Conservation (phyloP, 2,888 invertebrate genomes). For the Leucophora obtusa region DNA sequence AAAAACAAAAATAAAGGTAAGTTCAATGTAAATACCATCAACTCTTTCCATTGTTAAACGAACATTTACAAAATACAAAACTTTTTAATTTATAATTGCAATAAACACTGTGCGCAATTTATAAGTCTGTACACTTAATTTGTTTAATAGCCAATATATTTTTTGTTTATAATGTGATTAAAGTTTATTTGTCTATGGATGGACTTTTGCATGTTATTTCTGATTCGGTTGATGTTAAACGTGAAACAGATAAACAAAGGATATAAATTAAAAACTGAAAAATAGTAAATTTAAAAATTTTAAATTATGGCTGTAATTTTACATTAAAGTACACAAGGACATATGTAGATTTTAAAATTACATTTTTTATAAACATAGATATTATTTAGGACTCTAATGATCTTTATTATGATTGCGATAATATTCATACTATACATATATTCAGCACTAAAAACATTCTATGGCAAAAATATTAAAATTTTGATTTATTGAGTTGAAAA, state of each 20-base stretch:
- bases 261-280: background rate
- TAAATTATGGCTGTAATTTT: too few species aligned
- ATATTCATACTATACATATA: too few species aligned
- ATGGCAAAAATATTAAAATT: too few species aligned
- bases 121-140: slow-evolving; percentile 17
- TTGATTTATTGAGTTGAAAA: too few species aligned
- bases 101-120: background rate
- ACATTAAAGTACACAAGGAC: too few species aligned
- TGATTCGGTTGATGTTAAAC: background rate
- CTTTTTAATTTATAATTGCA: background rate
- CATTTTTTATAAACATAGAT: background rate
- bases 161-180: slow-evolving; percentile 15
- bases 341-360: background rate
- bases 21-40: too few species aligned
- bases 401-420: too few species aligned
- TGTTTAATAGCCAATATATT: slow-evolving; percentile 18
- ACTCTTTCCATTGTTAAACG: too few species aligned
- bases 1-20: too few species aligned
- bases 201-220: background rate
- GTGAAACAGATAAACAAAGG: background rate
- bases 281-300: too few species aligned
- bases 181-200: slow-evolving; percentile 18
- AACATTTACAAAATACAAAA: background rate
- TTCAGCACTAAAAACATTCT: too few species aligned
- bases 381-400: too few species aligned